phyloP scores from a whole-genome alignment of 2,888 invertebrate genomes.

The Oscheius myriophilus region DNA sequence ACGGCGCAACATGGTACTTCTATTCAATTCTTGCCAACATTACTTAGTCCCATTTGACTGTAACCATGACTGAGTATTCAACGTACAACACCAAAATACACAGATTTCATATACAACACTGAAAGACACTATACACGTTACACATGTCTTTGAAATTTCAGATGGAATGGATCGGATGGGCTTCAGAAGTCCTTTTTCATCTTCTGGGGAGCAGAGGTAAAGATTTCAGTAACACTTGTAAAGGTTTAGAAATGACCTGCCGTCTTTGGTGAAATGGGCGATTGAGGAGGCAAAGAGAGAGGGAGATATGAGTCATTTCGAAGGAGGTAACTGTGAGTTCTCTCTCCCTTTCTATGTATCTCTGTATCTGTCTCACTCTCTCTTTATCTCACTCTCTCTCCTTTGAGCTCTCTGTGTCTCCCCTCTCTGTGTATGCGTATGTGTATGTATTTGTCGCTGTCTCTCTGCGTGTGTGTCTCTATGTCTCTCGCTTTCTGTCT shows the following conservation, averaged over 20 bases:
- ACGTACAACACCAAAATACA: too few species aligned
- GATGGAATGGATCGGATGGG: too few species aligned
- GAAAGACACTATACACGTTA: too few species aligned
- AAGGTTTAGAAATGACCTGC: neutral
- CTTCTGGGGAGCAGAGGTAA: too few species aligned
- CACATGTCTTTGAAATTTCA: too few species aligned
- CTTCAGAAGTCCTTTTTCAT: too few species aligned
- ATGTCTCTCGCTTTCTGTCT: neutral
- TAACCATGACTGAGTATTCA: too few species aligned
- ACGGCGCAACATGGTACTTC: too few species aligned
- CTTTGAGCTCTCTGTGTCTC: neutral
- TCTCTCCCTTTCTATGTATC: neutral
- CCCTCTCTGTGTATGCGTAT: neutral
- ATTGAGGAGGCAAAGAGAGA: slow-evolving; percentile 16
- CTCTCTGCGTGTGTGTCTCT: neutral
- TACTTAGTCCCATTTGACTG: too few species aligned
- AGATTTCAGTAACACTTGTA: neutral
- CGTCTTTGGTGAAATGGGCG: neutral
- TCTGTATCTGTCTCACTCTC: neutral
- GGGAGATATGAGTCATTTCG: neutral
- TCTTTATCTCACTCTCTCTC: neutral
- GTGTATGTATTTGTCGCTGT: neutral
- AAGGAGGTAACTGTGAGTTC: neutral
- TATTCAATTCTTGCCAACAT: neutral
- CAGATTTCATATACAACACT: too few species aligned